A percentile compares a stretch with the other conserved stretches of the same genome.
phyloP scores from a whole-genome alignment of 2,888 invertebrate species.

The Orchesellides sinensis region DNA sequence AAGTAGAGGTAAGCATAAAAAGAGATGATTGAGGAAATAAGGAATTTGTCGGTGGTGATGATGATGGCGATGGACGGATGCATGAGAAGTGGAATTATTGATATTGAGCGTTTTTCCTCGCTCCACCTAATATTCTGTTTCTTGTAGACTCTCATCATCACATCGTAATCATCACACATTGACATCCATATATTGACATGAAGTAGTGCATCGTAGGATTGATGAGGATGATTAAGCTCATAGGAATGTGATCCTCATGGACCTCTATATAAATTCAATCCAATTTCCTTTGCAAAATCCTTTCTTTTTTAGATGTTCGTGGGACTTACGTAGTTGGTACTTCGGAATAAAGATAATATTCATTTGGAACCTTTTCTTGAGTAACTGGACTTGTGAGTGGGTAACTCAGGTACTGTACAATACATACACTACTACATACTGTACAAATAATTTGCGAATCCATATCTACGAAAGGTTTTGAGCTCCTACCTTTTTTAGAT shows the following conservation, averaged over 20 bases:
- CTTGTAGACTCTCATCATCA: constrained; percentile 57
- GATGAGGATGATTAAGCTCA: constrained; percentile 43
- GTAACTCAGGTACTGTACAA: no score
- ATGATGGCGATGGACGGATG: constrained; percentile 29
- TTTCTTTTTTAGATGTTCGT: no score
- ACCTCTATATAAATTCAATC: constrained; percentile 61
- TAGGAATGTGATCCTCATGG: constrained; percentile 47
- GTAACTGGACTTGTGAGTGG: no score
- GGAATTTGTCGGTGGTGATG: constrained; percentile 58
- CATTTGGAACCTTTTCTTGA: no score
- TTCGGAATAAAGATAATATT: no score
- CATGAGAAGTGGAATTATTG: constrained; percentile 36
- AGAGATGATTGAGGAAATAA: constrained; percentile 63
- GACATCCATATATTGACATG: constrained; percentile 10
- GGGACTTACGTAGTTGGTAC: no score
- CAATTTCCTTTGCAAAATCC: constrained; percentile 63
- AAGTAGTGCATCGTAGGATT: constrained; percentile 26
- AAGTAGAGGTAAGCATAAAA: constrained; percentile 58
- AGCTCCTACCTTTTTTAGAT: neutral
- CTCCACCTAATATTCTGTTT: constrained; percentile 23
- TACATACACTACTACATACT: no score
- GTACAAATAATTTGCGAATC: neutral
- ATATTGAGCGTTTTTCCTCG: constrained; percentile 49
- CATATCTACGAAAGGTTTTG: constrained; percentile 7
- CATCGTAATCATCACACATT: constrained; percentile 56